Evolutionary conservation across 2,888 invertebrate genomes (phyloP), one percentile per base, ranked within the genome.

Genomic region (Chirona hameri): DNA sequence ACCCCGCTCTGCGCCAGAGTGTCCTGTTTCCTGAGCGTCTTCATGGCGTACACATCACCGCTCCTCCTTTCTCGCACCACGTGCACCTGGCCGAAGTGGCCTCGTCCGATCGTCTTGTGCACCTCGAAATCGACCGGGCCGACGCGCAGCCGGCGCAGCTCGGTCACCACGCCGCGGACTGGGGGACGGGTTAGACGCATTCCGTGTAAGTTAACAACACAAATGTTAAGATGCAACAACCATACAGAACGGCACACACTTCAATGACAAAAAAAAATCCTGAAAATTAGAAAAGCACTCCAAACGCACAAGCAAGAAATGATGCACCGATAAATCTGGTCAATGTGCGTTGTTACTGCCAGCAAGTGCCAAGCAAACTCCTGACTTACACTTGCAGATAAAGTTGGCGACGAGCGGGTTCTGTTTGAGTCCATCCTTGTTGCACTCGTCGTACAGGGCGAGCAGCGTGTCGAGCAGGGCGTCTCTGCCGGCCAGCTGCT

Each of bases 11-110:
- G 55, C 12, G 82, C 82, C 82, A 82, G 29, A 0, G 72, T 72
- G 52, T 82, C 76, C 52, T 72, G 88, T 86, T 95, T 94, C 79
- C 92, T 91, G 31, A 95, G 89, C 81, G 97, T 98, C 90, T 99
- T 99, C 99, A 99, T 99, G 83, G 95, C 95, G 87, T 93, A 95
- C 18, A 94, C 91, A 88, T 95, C 93, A 0, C 92, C 91, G 0
- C 94, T 94, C 85, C 92, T 91, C 86, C 93, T 93, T 87, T 96
- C 95, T 83, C 92, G 90, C 0, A 94, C 94, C 87, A 96, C 90
- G 88, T 92, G 92, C 0, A 96, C 95, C 88, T 95, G 93, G 1
- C 95, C 95, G 89, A 95, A 96, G 87, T 94, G 93, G 15, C 96
- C 96, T 84, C 93, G 90, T 7, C 95, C 95, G 87, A 96, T 95